Evolutionary conservation across 2,113 vertebrate species (phyloP), one percentile per base, ranked within the genome.

Genomic region (Albula goreensis): DNA sequence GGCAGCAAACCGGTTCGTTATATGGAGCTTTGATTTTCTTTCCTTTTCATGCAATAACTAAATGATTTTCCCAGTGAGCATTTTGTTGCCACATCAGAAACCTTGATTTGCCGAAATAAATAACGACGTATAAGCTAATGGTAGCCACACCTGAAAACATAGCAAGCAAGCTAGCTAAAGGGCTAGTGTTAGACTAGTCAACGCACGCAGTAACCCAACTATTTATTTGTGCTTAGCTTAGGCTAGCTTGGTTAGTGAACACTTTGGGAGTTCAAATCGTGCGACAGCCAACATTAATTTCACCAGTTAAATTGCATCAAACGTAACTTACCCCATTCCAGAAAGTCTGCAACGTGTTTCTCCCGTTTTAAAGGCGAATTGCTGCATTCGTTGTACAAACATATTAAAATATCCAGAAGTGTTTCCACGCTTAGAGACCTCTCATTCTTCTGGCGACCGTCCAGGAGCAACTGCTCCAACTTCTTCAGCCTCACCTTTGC

Each of bases 401-500:
- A 98, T 83, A 98, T 90, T 85, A 99, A 95, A 89, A 98, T 96
- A 94, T 99, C 98, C 85, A 99, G 96, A 88, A 99, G 96, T 48
- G 97, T 96, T 95, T 99, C 98, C 92, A 99, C 96, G 83, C 97
- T 98, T 85, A 98, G 93, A 11, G 94, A 94, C 52, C 93, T 94
- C 84, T 96, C 94, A 89, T 93, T 93, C 91, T 94, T 94, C 91
- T 92, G 94, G 82, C 95, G 95, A 87, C 96, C 94, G 90, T 96
- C 95, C 95, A 97, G 93, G 89, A 99, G 96, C 95, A 98, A 94
- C 95, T 97, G 95, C 95, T 98, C 97, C 96, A 99, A 96, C 93
- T 94, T 96, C 97, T 97, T 97, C 94, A 99, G 96, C n/a, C 98
- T 96, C 93, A 96, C 97, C 96, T 96, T 96, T 87, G 97, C 97